Conservation (phyloP, 2,113 vertebrate species). For the Hyperopisus bebe region DNA sequence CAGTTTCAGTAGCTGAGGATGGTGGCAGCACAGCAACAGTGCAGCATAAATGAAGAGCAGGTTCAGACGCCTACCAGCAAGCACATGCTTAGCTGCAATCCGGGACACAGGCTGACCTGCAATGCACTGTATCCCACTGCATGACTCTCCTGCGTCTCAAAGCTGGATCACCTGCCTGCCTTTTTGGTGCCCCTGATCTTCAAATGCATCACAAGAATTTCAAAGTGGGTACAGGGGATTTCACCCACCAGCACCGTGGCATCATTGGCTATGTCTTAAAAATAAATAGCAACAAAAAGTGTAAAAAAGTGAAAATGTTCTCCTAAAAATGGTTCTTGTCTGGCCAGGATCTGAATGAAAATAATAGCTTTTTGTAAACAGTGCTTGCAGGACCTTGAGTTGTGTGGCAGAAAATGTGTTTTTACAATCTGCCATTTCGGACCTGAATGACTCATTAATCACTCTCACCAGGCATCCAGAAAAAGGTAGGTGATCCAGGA, state of each 20-base stretch:
- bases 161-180: neutral
- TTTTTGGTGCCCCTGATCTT: neutral
- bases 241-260: neutral
- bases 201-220: neutral
- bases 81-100: no score
- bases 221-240: neutral
- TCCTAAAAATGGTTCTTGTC: neutral
- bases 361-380: neutral
- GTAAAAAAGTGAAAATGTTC: neutral
- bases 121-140: neutral
- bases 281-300: neutral
- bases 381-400: neutral
- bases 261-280: neutral
- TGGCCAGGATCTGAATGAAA: neutral
- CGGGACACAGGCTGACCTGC: no score
- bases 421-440: neutral
- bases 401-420: neutral
- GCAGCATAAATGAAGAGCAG: no score
- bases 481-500: neutral
- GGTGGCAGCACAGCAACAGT: no score
- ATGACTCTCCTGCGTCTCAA: neutral
- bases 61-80: no score
- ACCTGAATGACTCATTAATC: neutral
- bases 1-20: no score
- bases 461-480: neutral